Evolutionary conservation across 2,888 invertebrate genomes (phyloP).

Genomic region (Archips crataeganus): DNA sequence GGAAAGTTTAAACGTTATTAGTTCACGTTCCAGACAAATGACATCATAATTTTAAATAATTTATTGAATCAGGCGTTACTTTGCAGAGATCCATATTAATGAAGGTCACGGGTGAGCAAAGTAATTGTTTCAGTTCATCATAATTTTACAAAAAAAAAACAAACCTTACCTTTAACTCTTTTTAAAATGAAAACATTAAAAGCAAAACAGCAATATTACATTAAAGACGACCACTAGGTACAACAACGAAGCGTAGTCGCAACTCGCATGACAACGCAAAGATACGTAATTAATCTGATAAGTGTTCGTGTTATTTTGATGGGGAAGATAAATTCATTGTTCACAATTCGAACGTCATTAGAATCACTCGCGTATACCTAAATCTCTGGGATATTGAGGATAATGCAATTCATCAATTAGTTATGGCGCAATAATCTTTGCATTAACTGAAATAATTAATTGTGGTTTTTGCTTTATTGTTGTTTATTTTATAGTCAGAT

Average conservation of each 20-base stretch:
- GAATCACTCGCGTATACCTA: background rate
- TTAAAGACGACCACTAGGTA: background rate
- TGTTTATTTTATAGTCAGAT: background rate
- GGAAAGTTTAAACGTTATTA: too few relatives aligned
- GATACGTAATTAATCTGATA: slow-evolving; percentile 9
- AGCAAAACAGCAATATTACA: background rate
- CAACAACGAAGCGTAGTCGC: background rate
- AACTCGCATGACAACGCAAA: background rate
- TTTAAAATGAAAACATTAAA: background rate
- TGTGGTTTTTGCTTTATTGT: background rate
- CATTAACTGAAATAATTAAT: background rate
- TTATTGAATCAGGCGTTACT: too few relatives aligned
- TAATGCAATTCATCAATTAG: background rate
- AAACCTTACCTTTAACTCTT: too few relatives aligned
- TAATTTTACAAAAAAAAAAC: too few relatives aligned
- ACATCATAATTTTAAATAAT: too few relatives aligned
- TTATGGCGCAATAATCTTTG: background rate
- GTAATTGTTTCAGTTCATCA: too few relatives aligned
- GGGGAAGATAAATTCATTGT: background rate
- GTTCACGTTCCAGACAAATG: too few relatives aligned
- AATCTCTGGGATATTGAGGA: background rate
- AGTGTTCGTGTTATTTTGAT: background rate
- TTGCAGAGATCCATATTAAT: too few relatives aligned
- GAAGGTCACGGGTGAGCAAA: too few relatives aligned
- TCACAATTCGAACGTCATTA: background rate